These are phyloP conservation scores for Phylloscopus collybita DNA, from an alignment of 2,797 vertebrate species.

Conservation along the genomic window DNA sequence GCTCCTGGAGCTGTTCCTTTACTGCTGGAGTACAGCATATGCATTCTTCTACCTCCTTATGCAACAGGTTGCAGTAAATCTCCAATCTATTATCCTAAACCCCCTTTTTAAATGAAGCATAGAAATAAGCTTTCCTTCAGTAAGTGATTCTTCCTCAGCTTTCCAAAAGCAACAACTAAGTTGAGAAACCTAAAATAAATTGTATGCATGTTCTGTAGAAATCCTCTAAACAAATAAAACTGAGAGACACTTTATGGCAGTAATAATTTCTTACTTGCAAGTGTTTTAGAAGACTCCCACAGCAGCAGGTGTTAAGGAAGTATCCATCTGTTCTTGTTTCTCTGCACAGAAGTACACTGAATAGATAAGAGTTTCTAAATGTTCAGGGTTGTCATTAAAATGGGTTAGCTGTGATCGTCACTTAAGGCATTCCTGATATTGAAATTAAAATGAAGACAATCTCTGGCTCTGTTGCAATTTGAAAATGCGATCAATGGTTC, in stretches of 20 bases:
- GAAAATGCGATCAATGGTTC: constrained; percentile 53
- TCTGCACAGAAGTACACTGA: constrained; percentile 54
- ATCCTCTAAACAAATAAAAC: constrained; percentile 59
- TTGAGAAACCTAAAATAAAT: constrained; percentile 38
- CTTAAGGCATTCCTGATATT: constrained; percentile 53
- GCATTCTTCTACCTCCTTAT: background rate
- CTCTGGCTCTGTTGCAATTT: constrained; percentile 46
- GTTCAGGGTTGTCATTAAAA: constrained; percentile 66
- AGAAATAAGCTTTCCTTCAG: constrained; percentile 32
- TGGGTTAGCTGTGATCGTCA: constrained; percentile 57
- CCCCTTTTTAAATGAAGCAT: background rate
- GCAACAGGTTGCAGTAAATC: constrained; percentile 26
- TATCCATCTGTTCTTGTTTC: constrained; percentile 69
- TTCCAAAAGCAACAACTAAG: constrained; percentile 32
- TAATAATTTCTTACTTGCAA: constrained; percentile 61
- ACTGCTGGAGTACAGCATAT: background rate
- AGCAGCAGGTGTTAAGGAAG: constrained; percentile 69
- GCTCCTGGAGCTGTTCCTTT: background rate
- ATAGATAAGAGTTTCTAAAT: constrained; percentile 53
- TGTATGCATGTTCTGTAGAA: constrained; percentile 35
- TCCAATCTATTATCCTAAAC: constrained; percentile 19
- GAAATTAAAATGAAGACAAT: constrained; percentile 64
- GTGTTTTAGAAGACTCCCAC: constrained; percentile 62
- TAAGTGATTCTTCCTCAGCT: constrained; percentile 7
- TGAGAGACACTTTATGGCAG: constrained; percentile 38